A percentile compares a stretch with the other conserved stretches of the same genome.
These are phyloP conservation scores for Drepana arcuata DNA, from an alignment of 1,140 invertebrate species.

Conservation along the genomic window DNA sequence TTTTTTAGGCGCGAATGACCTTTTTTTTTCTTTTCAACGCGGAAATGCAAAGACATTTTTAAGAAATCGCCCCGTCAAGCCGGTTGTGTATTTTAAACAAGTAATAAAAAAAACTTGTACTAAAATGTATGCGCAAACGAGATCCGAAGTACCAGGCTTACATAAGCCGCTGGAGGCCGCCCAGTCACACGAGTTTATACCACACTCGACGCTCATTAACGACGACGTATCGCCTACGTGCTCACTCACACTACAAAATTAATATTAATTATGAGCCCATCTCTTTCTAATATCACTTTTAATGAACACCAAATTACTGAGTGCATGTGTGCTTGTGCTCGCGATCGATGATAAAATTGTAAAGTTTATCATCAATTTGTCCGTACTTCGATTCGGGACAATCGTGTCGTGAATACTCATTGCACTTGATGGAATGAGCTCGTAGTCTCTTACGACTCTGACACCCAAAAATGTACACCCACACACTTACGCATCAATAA, in stretches of 20 bases:
- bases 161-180: conserved; percentile 40
- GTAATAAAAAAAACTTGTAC: conserved; percentile 51
- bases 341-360: conserved; percentile 10
- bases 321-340: conserved; percentile 2
- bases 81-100: conserved; percentile 58
- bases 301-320: conserved; percentile 6
- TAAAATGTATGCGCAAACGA: conserved; percentile 66
- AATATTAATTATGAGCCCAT: conserved; percentile 42
- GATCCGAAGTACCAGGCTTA: conserved; percentile 58
- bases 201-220: conserved; percentile 33
- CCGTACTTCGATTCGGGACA: conserved; percentile 8
- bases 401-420: conserved; percentile 16
- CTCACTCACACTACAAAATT: conserved; percentile 31
- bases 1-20: conserved; percentile 63
- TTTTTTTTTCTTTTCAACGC: conserved; percentile 59
- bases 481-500: too few relatives aligned
- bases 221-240: conserved; percentile 45
- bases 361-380: conserved; percentile 21
- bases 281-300: conserved; percentile 39
- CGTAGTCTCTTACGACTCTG: conserved; percentile 12
- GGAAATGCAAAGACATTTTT: conserved; percentile 65
- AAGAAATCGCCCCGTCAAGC: conserved; percentile 53
- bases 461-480: conserved; percentile 11
- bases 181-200: conserved; percentile 40
- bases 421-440: conserved; percentile 7